Percentiles rank a stretch among this genome's conserved stretches.
Conservation (phyloP, 1,140 invertebrate genomes). For the Idris sp. region DNA sequence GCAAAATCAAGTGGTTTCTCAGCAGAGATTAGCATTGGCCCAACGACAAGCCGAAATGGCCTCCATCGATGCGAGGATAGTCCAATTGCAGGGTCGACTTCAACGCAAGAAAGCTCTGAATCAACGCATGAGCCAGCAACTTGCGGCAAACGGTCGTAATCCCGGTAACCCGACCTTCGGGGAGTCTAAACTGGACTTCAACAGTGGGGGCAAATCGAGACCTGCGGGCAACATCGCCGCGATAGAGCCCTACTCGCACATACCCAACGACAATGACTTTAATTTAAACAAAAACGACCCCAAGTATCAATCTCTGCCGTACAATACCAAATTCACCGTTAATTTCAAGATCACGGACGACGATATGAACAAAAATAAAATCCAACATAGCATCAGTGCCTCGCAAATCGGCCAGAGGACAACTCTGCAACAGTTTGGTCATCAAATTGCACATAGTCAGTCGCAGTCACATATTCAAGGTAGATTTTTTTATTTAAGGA, state of each 20-base stretch:
- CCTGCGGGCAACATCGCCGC: conserved; percentile 88
- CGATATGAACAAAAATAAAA: conserved; percentile 75
- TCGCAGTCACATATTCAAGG: conserved; percentile 77
- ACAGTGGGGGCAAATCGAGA: conserved; percentile 75
- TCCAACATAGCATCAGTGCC: conserved; percentile 76
- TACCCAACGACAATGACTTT: conserved; percentile 84
- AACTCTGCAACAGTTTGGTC: conserved; percentile 72
- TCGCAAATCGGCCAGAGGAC: conserved; percentile 74
- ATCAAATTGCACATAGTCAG: conserved; percentile 76
- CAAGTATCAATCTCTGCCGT: conserved; percentile 95
- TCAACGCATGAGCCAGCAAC: conserved; percentile 88
- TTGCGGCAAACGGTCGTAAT: conserved; percentile 70
- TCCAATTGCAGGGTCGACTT: conserved; percentile 93
- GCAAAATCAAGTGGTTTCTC: conserved; percentile 90
- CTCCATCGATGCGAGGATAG: conserved; percentile 94
- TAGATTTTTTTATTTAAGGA: conserved; percentile 32
- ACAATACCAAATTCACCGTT: conserved; percentile 89
- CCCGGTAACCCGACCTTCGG: conserved; percentile 48
- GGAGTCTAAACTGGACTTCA: conserved; percentile 71
- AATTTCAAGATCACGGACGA: conserved; percentile 77
- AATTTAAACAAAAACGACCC: conserved; percentile 91
- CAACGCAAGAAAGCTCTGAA: conserved; percentile 92
- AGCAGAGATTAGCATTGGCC: conserved; percentile 90
- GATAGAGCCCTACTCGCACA: conserved; percentile 93
- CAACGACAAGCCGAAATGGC: conserved; percentile 93